These are phyloP conservation scores for Scaptomyza polygonia DNA, from an alignment of 2,888 invertebrate species.

Conservation along the genomic window DNA sequence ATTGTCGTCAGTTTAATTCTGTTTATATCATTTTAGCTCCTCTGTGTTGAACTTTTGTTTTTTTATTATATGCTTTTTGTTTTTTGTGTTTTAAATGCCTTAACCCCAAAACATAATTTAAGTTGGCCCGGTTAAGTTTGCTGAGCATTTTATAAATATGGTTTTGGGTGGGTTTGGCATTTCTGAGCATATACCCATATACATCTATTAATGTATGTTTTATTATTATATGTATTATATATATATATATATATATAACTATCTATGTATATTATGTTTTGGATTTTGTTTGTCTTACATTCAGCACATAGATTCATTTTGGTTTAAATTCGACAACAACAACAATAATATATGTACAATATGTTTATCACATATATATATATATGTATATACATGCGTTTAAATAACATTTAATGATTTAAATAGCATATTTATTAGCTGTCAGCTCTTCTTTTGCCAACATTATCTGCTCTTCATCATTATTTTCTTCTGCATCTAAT, in stretches of 20 bases:
- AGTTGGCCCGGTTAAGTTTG: background rate
- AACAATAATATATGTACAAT: constrained; percentile 16
- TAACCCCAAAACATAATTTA: background rate
- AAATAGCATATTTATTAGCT: constrained; percentile 8
- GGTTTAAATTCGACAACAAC: constrained; percentile 34
- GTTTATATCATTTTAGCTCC: background rate
- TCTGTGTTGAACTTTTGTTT: background rate
- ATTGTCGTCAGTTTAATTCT: too few species aligned
- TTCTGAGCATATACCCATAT: background rate
- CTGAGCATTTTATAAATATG: background rate
- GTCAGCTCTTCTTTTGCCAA: constrained; percentile 39
- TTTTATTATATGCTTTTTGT: background rate
- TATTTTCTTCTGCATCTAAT: background rate
- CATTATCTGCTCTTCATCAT: background rate
- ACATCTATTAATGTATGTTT: constrained; percentile 3
- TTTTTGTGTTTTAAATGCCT: too few species aligned
- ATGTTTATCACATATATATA: background rate
- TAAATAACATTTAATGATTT: constrained; percentile 4
- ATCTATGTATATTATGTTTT: constrained; percentile 25
- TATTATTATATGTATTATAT: constrained; percentile 8
- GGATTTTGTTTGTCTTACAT: constrained; percentile 19
- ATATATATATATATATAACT: constrained; percentile 8
- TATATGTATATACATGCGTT: background rate
- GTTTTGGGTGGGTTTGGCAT: constrained; percentile 6
- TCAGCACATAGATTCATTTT: constrained; percentile 49